Conservation (phyloP, 2,888 invertebrate species). For the Actias luna region DNA sequence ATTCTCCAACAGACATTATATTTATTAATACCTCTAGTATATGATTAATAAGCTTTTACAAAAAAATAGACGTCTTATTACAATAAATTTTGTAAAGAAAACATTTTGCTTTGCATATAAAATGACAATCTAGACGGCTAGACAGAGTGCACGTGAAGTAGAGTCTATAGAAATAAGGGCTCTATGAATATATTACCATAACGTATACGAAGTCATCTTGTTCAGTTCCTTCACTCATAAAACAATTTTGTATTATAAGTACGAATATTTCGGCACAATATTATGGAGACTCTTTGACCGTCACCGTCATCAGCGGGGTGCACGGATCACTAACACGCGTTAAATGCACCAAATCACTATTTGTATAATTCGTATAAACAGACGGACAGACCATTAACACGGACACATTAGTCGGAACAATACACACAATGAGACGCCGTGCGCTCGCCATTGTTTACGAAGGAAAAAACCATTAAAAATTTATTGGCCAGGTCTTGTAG, state of each 20-base stretch:
- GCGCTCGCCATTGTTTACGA: constrained; percentile 59
- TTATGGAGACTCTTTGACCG: constrained; percentile 5
- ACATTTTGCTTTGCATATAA: not conserved
- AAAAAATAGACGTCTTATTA: not conserved
- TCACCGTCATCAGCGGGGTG: constrained; percentile 39
- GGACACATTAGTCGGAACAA: constrained; percentile 64
- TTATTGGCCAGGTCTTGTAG: constrained; percentile 52
- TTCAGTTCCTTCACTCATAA: not conserved
- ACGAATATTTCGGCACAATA: not conserved
- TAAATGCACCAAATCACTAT: constrained; percentile 67
- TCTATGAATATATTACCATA: constrained; percentile 1
- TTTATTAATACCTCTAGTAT: not conserved
- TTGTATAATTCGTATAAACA: constrained; percentile 54
- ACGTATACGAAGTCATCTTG: not conserved
- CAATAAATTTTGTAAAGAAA: not conserved
- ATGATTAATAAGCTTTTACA: not conserved
- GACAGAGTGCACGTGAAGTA: not conserved
- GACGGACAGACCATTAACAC: constrained; percentile 60
- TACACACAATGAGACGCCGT: constrained; percentile 49
- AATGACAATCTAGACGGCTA: not conserved
- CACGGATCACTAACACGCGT: constrained; percentile 51
- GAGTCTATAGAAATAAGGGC: not conserved
- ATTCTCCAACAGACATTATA: too few species aligned
- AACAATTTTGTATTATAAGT: not conserved
- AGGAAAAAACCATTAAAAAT: constrained; percentile 67